phyloP scores from a whole-genome alignment of 1,140 invertebrate genomes.

The Drosophila mauritiana region DNA sequence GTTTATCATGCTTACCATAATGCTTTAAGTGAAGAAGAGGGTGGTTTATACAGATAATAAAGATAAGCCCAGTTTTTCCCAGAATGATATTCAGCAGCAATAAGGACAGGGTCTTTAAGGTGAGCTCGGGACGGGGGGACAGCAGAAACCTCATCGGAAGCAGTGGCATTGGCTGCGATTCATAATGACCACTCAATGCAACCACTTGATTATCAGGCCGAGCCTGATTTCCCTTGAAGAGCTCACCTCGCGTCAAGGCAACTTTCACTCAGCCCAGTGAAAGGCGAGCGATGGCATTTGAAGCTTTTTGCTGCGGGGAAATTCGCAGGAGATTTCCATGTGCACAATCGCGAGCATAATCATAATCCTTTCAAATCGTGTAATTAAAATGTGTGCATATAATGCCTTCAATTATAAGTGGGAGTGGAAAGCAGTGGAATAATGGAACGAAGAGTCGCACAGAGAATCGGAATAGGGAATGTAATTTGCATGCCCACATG shows the following conservation, averaged over 20 bases:
- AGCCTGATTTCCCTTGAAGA: constrained; percentile 51
- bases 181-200: constrained; percentile 35
- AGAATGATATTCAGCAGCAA: no score
- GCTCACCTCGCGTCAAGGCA: constrained; percentile 49
- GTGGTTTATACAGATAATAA: no score
- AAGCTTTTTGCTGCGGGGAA: constrained; percentile 26
- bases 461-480: constrained; percentile 43
- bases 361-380: constrained; percentile 65
- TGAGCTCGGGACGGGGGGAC: neutral
- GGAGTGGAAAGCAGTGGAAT: constrained; percentile 20
- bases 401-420: constrained; percentile 65
- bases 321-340: constrained; percentile 36
- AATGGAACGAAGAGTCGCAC: constrained; percentile 19
- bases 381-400: constrained; percentile 81
- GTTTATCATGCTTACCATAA: no score
- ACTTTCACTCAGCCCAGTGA: constrained; percentile 51
- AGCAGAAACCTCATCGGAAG: neutral
- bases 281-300: constrained; percentile 47
- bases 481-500: constrained; percentile 63
- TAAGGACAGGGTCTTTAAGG: neutral
- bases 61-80: no score
- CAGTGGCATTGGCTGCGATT: constrained; percentile 11
- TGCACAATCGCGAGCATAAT: constrained; percentile 51
- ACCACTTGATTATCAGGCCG: constrained; percentile 52
- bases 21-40: no score